Evolutionary conservation across 2,888 invertebrate species (phyloP), one percentile per base, ranked within the genome.

Genomic region (Sesia apiformis): DNA sequence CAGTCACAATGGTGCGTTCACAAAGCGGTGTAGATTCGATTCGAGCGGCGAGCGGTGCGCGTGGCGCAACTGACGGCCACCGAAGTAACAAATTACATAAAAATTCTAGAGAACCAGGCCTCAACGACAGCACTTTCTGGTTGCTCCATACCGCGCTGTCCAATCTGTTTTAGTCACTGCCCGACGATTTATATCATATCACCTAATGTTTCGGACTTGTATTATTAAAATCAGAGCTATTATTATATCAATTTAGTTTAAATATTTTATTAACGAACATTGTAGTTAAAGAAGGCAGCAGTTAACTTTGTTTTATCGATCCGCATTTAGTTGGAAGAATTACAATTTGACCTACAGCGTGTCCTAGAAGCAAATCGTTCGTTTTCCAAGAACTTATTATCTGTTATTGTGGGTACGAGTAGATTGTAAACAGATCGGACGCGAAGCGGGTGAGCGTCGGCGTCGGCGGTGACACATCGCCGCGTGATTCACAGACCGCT

Each of bases 21-120:
- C 56, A 56, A 56, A 50, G 55, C 55, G 51, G 51, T 53, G 55
- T 52, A 40, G 54, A 51, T 57, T 53, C 54, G 53, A 49, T 56
- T 51, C 55, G 54, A 57, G 53, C 50, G 55, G 55, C 50, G 53
- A 53, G 57, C 59, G 59, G 60, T 57, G 60, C 62, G 51, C 69
- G 67, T 80, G 81, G 76, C 79, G 82, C 76, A 80, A 79, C 72
- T 57, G 53, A 52, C 59, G 66, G 58, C 56, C 53, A 51, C 61
- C 63, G 68, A 60, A 63, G 70, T 66, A 74, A 75, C 78, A 63
- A 74, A 82, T 84, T 84, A 84, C 78, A 84, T 84, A 84, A 84
- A 84, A 82, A 79, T 81, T 79, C 79, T 71, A 78, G 73, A 23
- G 69, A 59, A 63, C 66, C 63, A 63, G 63, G 50, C 50, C 66